Conservation (phyloP, 2,797 vertebrate species). For the Catostomus latipinnis region DNA sequence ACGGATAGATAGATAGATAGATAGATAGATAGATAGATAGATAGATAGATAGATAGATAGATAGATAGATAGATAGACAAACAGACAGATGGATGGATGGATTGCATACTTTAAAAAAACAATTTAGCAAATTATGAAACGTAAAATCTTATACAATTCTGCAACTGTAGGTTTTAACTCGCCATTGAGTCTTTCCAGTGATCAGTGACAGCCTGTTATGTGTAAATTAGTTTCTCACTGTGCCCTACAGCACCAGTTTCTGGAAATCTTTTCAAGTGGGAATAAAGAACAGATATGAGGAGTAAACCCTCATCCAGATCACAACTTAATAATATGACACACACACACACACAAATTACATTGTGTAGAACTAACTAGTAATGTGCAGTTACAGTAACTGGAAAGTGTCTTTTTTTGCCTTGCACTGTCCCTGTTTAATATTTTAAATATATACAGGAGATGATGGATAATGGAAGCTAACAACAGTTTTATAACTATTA, state of each 20-base stretch:
- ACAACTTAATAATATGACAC: no score
- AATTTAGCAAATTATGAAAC: background rate
- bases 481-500: no score
- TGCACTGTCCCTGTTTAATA: no score
- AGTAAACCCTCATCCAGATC: background rate
- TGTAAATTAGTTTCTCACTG: background rate
- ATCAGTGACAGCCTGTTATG: background rate
- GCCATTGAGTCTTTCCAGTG: no score
- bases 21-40: background rate
- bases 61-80: background rate
- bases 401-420: no score
- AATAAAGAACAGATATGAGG: slow-evolving; percentile 19
- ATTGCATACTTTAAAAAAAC: background rate
- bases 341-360: no score
- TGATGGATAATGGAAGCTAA: no score
- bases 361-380: no score
- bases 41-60: background rate
- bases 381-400: no score
- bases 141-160: background rate
- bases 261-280: background rate
- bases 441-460: no score
- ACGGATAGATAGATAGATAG: background rate
- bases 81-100: background rate
- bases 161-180: slow-evolving; percentile 8
- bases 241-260: background rate